A percentile compares a stretch with the other conserved stretches of the same genome.
These are phyloP conservation scores for Steinernema carpocapsae DNA, from an alignment of 2,888 invertebrate genomes.

Conservation along the genomic window DNA sequence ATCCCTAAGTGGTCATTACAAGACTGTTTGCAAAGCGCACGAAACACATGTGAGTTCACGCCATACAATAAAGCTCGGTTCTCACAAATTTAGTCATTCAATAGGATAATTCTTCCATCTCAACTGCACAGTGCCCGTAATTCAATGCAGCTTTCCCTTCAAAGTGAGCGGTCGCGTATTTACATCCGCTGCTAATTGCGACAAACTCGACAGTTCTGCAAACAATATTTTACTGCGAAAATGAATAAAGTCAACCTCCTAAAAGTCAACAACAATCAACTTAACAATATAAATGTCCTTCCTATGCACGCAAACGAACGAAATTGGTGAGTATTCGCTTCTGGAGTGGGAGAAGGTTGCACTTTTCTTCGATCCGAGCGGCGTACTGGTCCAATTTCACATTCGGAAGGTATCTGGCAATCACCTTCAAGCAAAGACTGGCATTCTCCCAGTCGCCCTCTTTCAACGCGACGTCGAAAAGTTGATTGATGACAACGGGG, in stretches of 20 bases:
- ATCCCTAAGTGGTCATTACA: constrained; percentile 24
- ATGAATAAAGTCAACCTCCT: not conserved
- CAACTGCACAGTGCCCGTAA: no score
- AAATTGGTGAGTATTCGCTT: constrained; percentile 35
- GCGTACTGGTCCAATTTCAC: constrained; percentile 49
- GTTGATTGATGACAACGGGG: constrained; percentile 1
- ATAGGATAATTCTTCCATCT: constrained; percentile 3
- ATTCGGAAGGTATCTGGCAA: constrained; percentile 44
- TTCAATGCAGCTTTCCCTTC: no score
- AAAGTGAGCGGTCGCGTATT: no score
- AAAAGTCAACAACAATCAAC: not conserved
- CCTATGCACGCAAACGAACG: constrained; percentile 20
- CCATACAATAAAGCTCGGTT: constrained; percentile 15
- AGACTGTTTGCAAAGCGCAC: constrained; percentile 26
- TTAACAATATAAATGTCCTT: not conserved
- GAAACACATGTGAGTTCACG: constrained; percentile 1
- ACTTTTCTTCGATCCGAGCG: constrained; percentile 47
- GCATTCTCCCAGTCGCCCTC: constrained; percentile 37
- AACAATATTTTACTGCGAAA: not conserved
- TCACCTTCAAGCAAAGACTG: constrained; percentile 50
- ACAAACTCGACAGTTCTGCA: not conserved
- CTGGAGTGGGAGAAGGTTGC: constrained; percentile 16
- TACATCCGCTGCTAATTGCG: no score
- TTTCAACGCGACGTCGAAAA: constrained; percentile 23
- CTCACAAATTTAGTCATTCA: constrained; percentile 26